These are phyloP conservation scores for Drosophila neotestacea DNA, from an alignment of 2,888 invertebrate genomes.

Conservation along the genomic window DNA sequence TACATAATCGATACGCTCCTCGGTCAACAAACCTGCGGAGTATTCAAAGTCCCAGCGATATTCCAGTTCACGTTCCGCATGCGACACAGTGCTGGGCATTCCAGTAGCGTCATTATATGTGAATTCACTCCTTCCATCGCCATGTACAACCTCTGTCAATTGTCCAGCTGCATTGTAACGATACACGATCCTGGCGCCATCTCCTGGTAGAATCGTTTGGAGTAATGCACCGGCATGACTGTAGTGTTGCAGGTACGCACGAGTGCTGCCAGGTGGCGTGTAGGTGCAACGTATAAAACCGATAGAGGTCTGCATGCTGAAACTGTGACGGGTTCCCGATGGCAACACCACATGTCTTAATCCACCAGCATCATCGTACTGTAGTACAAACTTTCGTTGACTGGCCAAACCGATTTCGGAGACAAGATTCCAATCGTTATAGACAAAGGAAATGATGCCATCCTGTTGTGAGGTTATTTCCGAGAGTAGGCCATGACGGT, in stretches of 20 bases:
- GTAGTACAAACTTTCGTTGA: slow-evolving; percentile 93
- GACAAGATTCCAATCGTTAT: slow-evolving; percentile 94
- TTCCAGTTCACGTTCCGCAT: slow-evolving; percentile 93
- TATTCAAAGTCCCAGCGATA: slow-evolving; percentile 95
- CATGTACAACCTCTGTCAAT: slow-evolving; percentile 93
- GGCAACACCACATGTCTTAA: slow-evolving; percentile 94
- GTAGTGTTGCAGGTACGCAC: slow-evolving; percentile 96
- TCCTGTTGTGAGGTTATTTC: slow-evolving; percentile 95
- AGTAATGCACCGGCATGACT: slow-evolving; percentile 94
- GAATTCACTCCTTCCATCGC: slow-evolving; percentile 93
- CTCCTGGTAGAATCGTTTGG: slow-evolving; percentile 95
- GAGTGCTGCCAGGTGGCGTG: slow-evolving; percentile 93
- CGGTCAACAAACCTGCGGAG: slow-evolving; percentile 91
- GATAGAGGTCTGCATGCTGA: slow-evolving; percentile 95
- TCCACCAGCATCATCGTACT: slow-evolving; percentile 95
- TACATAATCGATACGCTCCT: slow-evolving; percentile 94
- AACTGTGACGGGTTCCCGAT: slow-evolving; percentile 95
- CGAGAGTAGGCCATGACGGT: slow-evolving; percentile 93
- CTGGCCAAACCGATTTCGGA: slow-evolving; percentile 96
- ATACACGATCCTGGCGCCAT: slow-evolving; percentile 95
- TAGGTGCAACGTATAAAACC: slow-evolving; percentile 95
- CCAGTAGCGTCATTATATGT: slow-evolving; percentile 92
- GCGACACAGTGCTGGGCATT: slow-evolving; percentile 92
- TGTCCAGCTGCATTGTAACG: slow-evolving; percentile 94
- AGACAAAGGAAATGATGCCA: slow-evolving; percentile 91